Conservation (phyloP, 2,113 vertebrate genomes). For the Oreocharis arfaki region DNA sequence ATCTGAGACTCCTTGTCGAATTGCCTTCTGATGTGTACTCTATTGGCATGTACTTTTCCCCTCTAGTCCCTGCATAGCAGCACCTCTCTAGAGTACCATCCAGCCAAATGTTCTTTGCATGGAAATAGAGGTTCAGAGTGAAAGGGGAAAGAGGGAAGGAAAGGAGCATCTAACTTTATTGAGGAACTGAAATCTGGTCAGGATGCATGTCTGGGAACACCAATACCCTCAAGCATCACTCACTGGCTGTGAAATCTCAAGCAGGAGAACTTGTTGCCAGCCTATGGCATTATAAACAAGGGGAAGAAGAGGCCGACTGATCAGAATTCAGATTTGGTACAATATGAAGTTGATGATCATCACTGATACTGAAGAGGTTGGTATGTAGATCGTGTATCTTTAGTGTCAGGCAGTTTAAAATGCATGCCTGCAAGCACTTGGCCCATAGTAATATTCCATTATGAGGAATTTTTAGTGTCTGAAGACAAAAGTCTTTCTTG, state of each 20-base stretch:
- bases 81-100: neutral
- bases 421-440: neutral
- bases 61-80: neutral
- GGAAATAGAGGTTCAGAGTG: neutral
- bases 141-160: neutral
- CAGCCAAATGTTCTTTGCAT: neutral
- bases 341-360: neutral
- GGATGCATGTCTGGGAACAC: neutral
- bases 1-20: neutral
- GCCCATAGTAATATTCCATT: neutral
- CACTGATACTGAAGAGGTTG: neutral
- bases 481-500: neutral
- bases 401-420: neutral
- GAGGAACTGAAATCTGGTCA: neutral
- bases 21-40: neutral
- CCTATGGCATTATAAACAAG: neutral
- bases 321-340: neutral
- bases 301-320: neutral
- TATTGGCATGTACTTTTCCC: neutral
- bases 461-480: neutral
- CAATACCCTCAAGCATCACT: neutral
- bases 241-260: neutral
- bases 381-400: neutral
- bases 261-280: neutral
- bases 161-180: rapidly evolving